Evolutionary conservation across 1,140 invertebrate species (phyloP), one percentile per base, ranked within the genome.

Genomic region (Phymorhynchus buccinoides): DNA sequence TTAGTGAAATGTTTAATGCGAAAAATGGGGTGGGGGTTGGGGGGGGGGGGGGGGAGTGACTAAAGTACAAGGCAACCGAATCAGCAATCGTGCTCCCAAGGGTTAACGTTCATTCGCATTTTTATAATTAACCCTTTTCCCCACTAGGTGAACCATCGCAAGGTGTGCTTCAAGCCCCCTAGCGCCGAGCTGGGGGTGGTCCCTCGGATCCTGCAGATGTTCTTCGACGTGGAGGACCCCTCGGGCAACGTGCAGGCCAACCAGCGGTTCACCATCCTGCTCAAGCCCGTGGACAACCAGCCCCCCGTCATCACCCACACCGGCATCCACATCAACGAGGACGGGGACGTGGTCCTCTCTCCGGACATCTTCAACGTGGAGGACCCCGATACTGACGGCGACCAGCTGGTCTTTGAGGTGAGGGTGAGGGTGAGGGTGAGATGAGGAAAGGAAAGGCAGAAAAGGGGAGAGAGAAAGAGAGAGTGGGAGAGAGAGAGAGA

Each of bases 161-260:
- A 94, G 88, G 89, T 94, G 42, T 93, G 93, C 83, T 94, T 92
- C 82, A 86, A 90, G 44, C 93, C 93, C 1, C 93, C 93, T 14
- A 87, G 77, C n/a, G 86, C 87, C 39, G 93, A 94, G 84, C 86
- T 93, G 27, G 93, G 93, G 1, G 86, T 94, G 41, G 86, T 90
- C 12, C 90, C 92, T 2, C 89, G 92, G 79, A 88, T 93, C 66
- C 89, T 94, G 32, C 91, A 93, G 78, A 92, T 94, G 86, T 86
- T 89, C 77, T 94, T 92, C 84, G 88, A 90, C 80, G 93, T 94
- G 1, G 87, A 91, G 71, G 93, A 94, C 83, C 83, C 86, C n/a
- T 88, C 89, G 27, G 91, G 92, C 52, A 94, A 94, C 87, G 56
- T 89, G 27, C 84, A 93, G 12, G 83, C 84, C 2, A 90, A 91